Evolutionary conservation across 2,888 invertebrate species (phyloP).

Genomic region (Tridacna gigas): DNA sequence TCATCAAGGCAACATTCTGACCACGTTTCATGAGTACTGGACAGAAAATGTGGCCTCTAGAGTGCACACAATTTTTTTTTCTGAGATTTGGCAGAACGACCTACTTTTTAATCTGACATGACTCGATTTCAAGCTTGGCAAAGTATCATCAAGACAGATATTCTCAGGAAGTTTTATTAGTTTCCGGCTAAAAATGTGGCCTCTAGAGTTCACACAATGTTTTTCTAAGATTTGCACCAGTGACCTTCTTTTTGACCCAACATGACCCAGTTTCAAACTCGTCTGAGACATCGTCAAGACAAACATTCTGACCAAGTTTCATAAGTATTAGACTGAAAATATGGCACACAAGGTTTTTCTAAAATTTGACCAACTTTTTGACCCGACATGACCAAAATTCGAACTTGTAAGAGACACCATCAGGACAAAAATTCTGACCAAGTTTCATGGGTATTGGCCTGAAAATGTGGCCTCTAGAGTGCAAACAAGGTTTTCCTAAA

Average conservation of each 20-base stretch:
- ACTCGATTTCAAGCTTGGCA: not conserved
- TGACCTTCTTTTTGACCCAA: not conserved
- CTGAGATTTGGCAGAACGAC: not conserved
- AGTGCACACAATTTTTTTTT: not conserved
- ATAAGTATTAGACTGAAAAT: not conserved
- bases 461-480: no score
- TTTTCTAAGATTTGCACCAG: not conserved
- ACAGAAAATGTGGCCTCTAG: not conserved
- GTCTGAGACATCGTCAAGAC: not conserved
- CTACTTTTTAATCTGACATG: not conserved
- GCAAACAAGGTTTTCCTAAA: no score
- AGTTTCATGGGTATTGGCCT: no score
- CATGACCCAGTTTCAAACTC: not conserved
- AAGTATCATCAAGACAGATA: not conserved
- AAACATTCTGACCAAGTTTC: not conserved
- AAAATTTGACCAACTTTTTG: not conserved
- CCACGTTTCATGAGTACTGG: not conserved
- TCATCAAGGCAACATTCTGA: not conserved
- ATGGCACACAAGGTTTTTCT: not conserved
- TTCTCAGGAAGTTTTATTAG: not conserved
- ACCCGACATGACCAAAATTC: not conserved
- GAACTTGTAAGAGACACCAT: no score
- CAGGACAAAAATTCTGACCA: no score
- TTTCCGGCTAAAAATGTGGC: not conserved
- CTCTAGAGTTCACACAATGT: not conserved